Conservation (phyloP, 2,113 vertebrate genomes). For the Syngnathus floridae region DNA sequence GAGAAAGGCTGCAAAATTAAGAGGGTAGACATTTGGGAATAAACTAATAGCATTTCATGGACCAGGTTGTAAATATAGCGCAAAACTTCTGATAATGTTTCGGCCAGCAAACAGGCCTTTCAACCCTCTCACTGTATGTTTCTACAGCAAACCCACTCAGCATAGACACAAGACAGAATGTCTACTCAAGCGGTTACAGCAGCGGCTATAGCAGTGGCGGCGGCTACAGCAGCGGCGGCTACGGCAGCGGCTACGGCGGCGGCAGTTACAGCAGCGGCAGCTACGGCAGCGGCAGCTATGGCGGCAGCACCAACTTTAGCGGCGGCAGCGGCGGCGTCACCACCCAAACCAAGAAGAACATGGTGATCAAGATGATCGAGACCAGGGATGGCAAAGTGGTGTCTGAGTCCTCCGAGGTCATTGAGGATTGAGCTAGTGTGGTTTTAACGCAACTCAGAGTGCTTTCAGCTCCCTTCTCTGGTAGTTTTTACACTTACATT, state of each 20-base stretch:
- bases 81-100: background rate
- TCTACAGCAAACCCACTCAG: slow-evolving; percentile 62
- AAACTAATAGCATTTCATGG: background rate
- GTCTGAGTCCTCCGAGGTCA: slow-evolving; percentile 81
- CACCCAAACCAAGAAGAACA: slow-evolving; percentile 73
- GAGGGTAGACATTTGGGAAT: background rate
- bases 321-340: background rate
- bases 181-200: slow-evolving; percentile 49
- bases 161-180: slow-evolving; percentile 58
- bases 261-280: slow-evolving; percentile 33
- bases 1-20: background rate
- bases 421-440: slow-evolving; percentile 67
- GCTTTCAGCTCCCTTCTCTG: slow-evolving; percentile 29
- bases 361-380: slow-evolving; percentile 90
- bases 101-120: background rate
- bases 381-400: slow-evolving; percentile 82
- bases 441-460: slow-evolving; percentile 26
- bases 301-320: too few relatives aligned
- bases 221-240: slow-evolving; percentile 26
- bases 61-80: background rate
- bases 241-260: too few relatives aligned
- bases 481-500: slow-evolving; percentile 55
- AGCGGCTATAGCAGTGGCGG: slow-evolving; percentile 35
- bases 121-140: background rate
- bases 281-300: slow-evolving; percentile 26